Evolutionary conservation across 2,797 vertebrate genomes (phyloP), one percentile per base, ranked within the genome.

Genomic region (Cyprinella venusta): DNA sequence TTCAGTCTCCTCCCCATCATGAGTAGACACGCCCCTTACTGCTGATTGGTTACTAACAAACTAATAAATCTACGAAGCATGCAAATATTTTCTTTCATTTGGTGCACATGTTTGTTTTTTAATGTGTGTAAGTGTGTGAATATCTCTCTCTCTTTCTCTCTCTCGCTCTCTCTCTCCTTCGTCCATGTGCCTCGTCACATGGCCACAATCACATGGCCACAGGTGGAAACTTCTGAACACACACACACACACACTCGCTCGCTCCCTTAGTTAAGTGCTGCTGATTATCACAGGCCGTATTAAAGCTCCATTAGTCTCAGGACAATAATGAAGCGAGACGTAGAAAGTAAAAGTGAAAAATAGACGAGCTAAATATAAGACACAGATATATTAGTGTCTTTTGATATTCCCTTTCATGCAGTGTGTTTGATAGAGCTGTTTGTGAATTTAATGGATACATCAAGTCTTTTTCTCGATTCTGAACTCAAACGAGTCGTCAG

Each of bases 181-280:
- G 30, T 9, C 80, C 48, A 5, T 65, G 65, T 78, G 81, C 84
- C 84, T 67, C 77, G 63, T 85, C 84, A 84, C n/a, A n/a, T n/a
- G n/a, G n/a, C n/a, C n/a, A n/a, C 40, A 36, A 72, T 83, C 81
- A 86, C 81, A 54, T 88, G 85, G 61, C 78, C 40, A 65, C 50
- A 69, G 50, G 21, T 69, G 48, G 48, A 69, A 16, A 42, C 36
- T 24, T 38, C 61, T 5, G 48, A 83, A 80, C 76, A 63, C 21
- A 54, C 72, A 65, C 54, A 52, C 52, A 76, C 26, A 33, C 52
- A 65, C 5, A 52, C 26, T 54, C 36, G 33, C n/a, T 63, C 36
- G 21, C 10, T 26, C 24, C 2, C 67, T 74, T 38, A 38, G 70
- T 45, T 36, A 75, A 42, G 45, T 38, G 54, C 26, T 65, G 24